Evolutionary conservation across 2,888 invertebrate species (phyloP), one percentile per base, ranked within the genome.

Genomic region (Criorhina ranunculi): DNA sequence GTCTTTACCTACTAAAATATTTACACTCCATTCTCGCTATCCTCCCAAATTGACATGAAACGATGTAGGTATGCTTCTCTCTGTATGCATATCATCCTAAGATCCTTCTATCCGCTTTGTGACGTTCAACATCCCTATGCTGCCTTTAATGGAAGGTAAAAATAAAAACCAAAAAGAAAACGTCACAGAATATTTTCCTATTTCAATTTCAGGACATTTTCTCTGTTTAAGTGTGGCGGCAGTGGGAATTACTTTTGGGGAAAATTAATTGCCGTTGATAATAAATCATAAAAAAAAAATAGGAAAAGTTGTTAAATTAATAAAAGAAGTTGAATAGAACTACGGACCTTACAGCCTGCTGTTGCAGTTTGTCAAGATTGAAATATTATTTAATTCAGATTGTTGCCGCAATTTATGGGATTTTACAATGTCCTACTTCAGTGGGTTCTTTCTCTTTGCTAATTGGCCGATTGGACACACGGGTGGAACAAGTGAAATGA

Each of bases 381-480:
- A 78, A 82, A 77, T 60, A 72, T 82, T 77, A 82, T 78, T 78
- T 67, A 78, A 78, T 83, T 78, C 57, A 37, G 73, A 78, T 78
- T 78, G 53, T 31, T 17, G 53, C 66, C 67, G 15, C 82, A 78
- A 78, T 78, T 83, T 78, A 83, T 83, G 57, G 42, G 46, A 44
- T 53, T 69, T 42, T 73, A 72, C 60, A 72, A 72, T 82, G 72
- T 83, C 72, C 67, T 59, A 40, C 19, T 9, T 8, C 15, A 24
- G 11, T 12, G 17, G 33, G 40, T n/a, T 29, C 12, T 49, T 69
- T 70, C 33, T 59, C 72, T 55, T 62, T 62, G 51, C 73, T 83
- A 79, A 79, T 83, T 79, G 73, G 69, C 73, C 51, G 46, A 82
- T 53, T 70, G 66, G 53, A 57, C 17, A 12, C 37, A 51, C 11